Conservation (phyloP, 2,888 invertebrate species). For the Epinotia bilunana region DNA sequence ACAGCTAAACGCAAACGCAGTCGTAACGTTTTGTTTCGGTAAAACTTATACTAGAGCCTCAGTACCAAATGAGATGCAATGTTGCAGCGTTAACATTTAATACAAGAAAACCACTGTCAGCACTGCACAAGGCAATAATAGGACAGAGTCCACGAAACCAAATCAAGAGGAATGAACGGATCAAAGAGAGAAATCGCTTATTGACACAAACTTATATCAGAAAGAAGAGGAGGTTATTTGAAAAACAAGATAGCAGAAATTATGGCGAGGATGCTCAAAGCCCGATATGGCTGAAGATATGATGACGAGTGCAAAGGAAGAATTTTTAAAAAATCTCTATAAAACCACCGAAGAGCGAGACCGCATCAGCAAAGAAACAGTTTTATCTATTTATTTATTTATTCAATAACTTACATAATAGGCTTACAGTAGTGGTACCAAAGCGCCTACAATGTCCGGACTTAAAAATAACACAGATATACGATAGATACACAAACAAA, state of each 20-base stretch:
- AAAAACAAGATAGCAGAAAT: neutral
- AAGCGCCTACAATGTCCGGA: too few species aligned
- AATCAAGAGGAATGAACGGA: neutral
- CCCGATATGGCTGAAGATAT: constrained; percentile 1
- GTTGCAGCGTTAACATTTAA: constrained; percentile 2
- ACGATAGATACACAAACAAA: too few species aligned
- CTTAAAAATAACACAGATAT: too few species aligned
- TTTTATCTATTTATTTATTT: too few species aligned
- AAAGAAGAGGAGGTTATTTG: constrained; percentile 15
- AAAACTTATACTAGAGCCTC: too few species aligned
- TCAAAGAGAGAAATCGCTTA: neutral
- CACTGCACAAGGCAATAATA: neutral
- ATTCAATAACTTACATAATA: too few species aligned
- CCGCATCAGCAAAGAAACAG: constrained; percentile 35
- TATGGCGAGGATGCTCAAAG: constrained; percentile 3
- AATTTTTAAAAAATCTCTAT: constrained; percentile 6
- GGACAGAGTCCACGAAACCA: constrained; percentile 3
- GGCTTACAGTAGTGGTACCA: too few species aligned
- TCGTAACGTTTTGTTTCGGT: too few species aligned
- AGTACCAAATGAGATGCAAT: neutral
- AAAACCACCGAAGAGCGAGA: constrained; percentile 28
- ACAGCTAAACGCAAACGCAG: too few species aligned
- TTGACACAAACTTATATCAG: constrained; percentile 1
- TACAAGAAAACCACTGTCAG: neutral
- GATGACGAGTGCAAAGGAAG: neutral